Percentiles rank a stretch among this genome's conserved stretches.
phyloP scores from a whole-genome alignment of 1,140 invertebrate genomes.

The Drosophila truncata region DNA sequence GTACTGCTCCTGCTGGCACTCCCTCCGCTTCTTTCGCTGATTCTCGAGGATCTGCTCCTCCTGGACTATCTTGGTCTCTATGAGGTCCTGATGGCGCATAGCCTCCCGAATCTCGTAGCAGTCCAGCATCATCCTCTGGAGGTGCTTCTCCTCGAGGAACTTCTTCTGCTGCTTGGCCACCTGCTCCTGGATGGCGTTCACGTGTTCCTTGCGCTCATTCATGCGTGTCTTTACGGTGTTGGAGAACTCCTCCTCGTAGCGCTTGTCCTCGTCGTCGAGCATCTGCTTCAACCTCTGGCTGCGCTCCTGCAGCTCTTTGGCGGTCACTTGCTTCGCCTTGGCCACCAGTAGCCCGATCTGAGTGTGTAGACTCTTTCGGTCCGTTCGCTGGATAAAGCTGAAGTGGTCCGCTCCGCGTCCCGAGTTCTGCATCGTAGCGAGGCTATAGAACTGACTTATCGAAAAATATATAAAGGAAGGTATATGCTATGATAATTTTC shows the following conservation, averaged over 20 bases:
- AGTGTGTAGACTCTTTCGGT: conserved; percentile 68
- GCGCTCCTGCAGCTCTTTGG: conserved; percentile 58
- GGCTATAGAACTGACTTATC: background rate
- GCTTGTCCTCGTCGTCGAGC: conserved; percentile 70
- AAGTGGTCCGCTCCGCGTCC: conserved; percentile 62
- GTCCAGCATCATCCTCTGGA: conserved; percentile 69
- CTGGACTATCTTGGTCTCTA: conserved; percentile 60
- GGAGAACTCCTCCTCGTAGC: conserved; percentile 73
- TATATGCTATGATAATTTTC: conserved; percentile 22
- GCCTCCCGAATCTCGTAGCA: conserved; percentile 80
- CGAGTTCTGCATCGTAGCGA: conserved; percentile 48
- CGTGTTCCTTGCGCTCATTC: conserved; percentile 59
- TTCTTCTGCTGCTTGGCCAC: conserved; percentile 44
- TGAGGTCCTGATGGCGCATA: conserved; percentile 54
- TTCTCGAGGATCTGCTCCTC: conserved; percentile 78
- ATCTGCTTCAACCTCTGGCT: conserved; percentile 47
- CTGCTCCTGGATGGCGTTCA: conserved; percentile 64
- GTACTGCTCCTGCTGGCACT: conserved; percentile 59
- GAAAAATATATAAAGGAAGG: conserved; percentile 12
- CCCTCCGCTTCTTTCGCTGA: conserved; percentile 38
- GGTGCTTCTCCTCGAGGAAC: conserved; percentile 60
- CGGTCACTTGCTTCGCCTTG: conserved; percentile 54
- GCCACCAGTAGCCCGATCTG: conserved; percentile 72
- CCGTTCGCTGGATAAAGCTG: conserved; percentile 65
- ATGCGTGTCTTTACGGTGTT: conserved; percentile 71